Conservation (phyloP, 2,113 vertebrate genomes). For the Strigops habroptila region DNA sequence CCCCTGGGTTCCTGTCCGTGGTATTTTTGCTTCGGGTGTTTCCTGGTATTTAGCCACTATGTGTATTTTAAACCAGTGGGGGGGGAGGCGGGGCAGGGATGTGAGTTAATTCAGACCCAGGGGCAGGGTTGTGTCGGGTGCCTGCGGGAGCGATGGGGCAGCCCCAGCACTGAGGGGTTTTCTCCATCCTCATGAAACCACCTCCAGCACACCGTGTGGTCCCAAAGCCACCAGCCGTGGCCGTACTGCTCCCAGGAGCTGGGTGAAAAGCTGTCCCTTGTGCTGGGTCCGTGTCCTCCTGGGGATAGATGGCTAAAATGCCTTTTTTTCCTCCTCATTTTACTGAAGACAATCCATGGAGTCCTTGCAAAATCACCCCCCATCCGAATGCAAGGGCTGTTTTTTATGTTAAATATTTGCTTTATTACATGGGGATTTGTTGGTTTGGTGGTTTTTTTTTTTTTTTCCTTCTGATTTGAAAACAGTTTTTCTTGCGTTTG, state of each 20-base stretch:
- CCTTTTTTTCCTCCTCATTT: fast-evolving
- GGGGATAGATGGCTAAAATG: neutral
- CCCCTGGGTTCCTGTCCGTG: conserved; percentile 31
- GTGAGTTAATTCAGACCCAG: neutral
- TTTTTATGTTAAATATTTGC: neutral
- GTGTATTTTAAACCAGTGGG: neutral
- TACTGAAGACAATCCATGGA: neutral
- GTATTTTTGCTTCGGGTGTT: conserved; percentile 42
- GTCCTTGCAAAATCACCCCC: neutral
- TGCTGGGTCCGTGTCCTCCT: neutral
- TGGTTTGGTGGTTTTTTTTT: neutral
- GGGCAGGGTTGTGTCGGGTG: neutral
- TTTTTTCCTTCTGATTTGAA: neutral
- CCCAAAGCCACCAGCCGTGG: fast-evolving
- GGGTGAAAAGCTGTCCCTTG: neutral
- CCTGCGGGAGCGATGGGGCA: neutral
- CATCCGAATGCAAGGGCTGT: neutral
- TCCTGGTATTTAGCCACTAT: conserved; percentile 2
- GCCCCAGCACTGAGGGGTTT: fast-evolving
- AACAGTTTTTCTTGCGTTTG: neutral
- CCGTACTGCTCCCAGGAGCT: neutral
- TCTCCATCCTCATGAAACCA: neutral
- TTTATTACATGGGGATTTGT: neutral
- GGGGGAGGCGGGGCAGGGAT: neutral
- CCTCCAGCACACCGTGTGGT: fast-evolving